Percentiles rank a stretch among this genome's conserved stretches.
These are phyloP conservation scores for Psix sp. DNA, from an alignment of 1,140 invertebrate species.

Conservation along the genomic window DNA sequence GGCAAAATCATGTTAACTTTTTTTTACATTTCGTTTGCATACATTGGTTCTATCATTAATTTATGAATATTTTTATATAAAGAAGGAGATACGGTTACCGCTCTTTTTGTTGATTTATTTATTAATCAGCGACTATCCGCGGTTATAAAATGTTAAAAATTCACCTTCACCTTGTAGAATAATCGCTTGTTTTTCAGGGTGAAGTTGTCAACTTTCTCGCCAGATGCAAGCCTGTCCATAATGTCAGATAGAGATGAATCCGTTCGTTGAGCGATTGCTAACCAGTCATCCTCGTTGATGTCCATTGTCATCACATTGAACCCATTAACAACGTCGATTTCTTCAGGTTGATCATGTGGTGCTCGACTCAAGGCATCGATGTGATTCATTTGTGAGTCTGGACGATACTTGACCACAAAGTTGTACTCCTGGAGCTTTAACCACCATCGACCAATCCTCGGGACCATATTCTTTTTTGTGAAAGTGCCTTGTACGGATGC, in stretches of 20 bases:
- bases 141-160: too few species aligned
- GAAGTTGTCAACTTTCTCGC: conserved; percentile 32
- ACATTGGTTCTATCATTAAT: too few species aligned
- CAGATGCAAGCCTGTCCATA: too few species aligned
- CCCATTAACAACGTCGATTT: neutral
- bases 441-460: conserved; percentile 35
- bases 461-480: conserved; percentile 4
- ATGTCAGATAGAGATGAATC: conserved; percentile 18
- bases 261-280: conserved; percentile 14
- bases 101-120: too few species aligned
- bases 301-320: conserved; percentile 9
- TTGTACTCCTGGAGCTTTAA: conserved; percentile 62
- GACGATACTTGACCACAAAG: conserved; percentile 63
- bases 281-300: conserved; percentile 17
- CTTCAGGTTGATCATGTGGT: conserved; percentile 13
- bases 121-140: too few species aligned
- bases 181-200: conserved; percentile 19
- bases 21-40: too few species aligned
- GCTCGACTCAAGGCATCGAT: conserved; percentile 64
- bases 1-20: too few species aligned
- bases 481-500: conserved; percentile 36
- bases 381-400: conserved; percentile 61
- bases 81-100: too few species aligned
- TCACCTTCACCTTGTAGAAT: too few species aligned
- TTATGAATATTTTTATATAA: too few species aligned